Evolutionary conservation across 1,140 invertebrate species (phyloP).

Genomic region (Hycleus phaleratus): DNA sequence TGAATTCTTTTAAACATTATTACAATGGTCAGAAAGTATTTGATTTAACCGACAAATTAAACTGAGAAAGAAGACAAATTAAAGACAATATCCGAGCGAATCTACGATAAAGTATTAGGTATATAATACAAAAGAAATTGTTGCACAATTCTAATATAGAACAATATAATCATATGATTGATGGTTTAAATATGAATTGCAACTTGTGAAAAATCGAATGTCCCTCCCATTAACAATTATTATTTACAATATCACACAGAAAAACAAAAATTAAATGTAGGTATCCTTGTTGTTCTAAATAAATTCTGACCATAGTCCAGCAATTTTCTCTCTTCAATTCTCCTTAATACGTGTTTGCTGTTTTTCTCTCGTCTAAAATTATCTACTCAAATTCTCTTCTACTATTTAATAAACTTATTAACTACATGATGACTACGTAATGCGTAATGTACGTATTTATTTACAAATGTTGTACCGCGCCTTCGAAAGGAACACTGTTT

Average conservation of each 20-base stretch:
- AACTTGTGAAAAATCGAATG: constrained; percentile 1
- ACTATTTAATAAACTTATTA: constrained; percentile 33
- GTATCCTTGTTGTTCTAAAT: constrained; percentile 1
- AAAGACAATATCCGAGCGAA: constrained; percentile 1
- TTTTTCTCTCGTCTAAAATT: too few relatives aligned
- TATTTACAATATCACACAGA: constrained; percentile 4
- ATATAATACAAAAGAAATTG: constrained; percentile 2
- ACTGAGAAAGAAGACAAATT: too few relatives aligned
- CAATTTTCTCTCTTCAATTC: constrained; percentile 4
- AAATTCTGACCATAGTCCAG: constrained; percentile 7
- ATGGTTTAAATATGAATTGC: too few relatives aligned
- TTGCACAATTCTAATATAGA: constrained; percentile 31
- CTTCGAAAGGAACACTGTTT: constrained; percentile 25
- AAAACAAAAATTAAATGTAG: background rate
- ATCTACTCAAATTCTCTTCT: too few relatives aligned
- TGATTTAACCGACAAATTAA: background rate
- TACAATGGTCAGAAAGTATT: constrained; percentile 9
- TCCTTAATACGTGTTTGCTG: too few relatives aligned
- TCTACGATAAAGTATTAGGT: constrained; percentile 6
- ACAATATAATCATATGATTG: constrained; percentile 1
- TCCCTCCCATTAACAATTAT: background rate
- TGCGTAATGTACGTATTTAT: constrained; percentile 38
- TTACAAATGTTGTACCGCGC: constrained; percentile 40
- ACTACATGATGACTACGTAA: constrained; percentile 40
- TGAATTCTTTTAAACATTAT: background rate